phyloP scores from a whole-genome alignment of 2,888 invertebrate species.

The Trachelus troglodyta region DNA sequence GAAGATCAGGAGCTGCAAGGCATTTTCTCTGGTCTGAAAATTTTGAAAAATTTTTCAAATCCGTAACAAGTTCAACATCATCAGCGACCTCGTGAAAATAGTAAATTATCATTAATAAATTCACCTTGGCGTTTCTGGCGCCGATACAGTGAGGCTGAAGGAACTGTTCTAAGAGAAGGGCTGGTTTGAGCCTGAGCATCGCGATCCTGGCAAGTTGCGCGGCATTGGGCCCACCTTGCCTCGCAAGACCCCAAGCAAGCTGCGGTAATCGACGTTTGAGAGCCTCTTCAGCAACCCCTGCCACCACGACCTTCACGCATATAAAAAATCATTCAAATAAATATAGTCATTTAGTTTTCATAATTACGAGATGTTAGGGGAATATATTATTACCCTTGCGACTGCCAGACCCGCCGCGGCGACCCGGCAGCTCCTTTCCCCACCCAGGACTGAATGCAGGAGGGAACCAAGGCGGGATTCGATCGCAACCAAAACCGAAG shows the following conservation, averaged over 20 bases:
- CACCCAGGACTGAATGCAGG: conserved; percentile 73
- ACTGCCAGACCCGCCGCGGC: conserved; percentile 66
- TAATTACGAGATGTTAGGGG: not conserved
- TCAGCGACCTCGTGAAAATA: not conserved
- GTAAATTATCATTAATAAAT: not conserved
- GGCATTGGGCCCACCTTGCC: conserved; percentile 68
- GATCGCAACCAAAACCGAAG: conserved; percentile 68
- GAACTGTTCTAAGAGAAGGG: conserved; percentile 69
- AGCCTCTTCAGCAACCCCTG: conserved; percentile 57
- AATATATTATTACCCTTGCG: conserved; percentile 49
- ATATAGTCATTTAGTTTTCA: not conserved
- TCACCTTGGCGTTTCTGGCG: conserved; percentile 61
- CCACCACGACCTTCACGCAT: conserved; percentile 46
- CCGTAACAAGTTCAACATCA: not conserved
- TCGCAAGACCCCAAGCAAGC: conserved; percentile 65
- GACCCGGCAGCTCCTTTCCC: conserved; percentile 71
- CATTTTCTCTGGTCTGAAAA: conserved; percentile 76
- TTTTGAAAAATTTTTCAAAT: not conserved
- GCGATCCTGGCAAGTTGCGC: conserved; percentile 59
- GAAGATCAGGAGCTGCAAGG: conserved; percentile 81
- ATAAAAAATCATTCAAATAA: not conserved
- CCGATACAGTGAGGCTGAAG: conserved; percentile 64
- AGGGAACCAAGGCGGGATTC: conserved; percentile 74
- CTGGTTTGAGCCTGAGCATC: conserved; percentile 69
- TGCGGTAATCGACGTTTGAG: conserved; percentile 63